Evolutionary conservation across 2,797 vertebrate species (phyloP).

Genomic region (Ambastaia sidthimunki): DNA sequence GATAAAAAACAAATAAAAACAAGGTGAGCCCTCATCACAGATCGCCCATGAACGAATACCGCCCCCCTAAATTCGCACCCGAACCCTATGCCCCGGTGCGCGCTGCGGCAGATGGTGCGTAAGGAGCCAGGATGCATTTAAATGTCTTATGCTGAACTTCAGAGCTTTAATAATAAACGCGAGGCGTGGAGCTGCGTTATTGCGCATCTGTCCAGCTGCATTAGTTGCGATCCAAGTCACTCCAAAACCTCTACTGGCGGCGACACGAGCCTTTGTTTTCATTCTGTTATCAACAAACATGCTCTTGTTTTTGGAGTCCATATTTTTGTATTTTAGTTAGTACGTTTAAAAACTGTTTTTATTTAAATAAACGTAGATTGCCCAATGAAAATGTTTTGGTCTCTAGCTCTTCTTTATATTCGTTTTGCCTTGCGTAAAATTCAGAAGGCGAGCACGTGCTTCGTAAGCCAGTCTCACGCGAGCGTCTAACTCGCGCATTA

Average conservation of each 20-base stretch:
- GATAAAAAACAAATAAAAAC: not conserved
- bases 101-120: slow-evolving; percentile 49
- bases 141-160: slow-evolving; percentile 42
- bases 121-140: slow-evolving; percentile 24
- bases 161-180: slow-evolving; percentile 46
- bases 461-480: not conserved
- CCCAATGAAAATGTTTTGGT: slow-evolving; percentile 55
- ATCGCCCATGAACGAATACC: slow-evolving; percentile 7
- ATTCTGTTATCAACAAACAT: slow-evolving; percentile 56
- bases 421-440: slow-evolving; percentile 12
- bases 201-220: slow-evolving; percentile 50
- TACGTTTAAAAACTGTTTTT: slow-evolving; percentile 54
- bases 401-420: slow-evolving; percentile 22
- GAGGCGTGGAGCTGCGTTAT: slow-evolving; percentile 27
- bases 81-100: slow-evolving; percentile 14
- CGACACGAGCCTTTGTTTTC: slow-evolving; percentile 52
- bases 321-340: slow-evolving; percentile 69
- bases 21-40: slow-evolving; percentile 37
- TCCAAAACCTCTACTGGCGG: slow-evolving; percentile 12
- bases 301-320: slow-evolving; percentile 60
- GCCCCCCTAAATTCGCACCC: slow-evolving; percentile 38
- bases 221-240: slow-evolving; percentile 10
- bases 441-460: slow-evolving; percentile 25
- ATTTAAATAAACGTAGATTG: slow-evolving; percentile 66
- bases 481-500: slow-evolving; percentile 19